Base-by-base conservation (phyloP, 2,113 vertebrate genomes). In the Psittacara wagleri region DNA sequence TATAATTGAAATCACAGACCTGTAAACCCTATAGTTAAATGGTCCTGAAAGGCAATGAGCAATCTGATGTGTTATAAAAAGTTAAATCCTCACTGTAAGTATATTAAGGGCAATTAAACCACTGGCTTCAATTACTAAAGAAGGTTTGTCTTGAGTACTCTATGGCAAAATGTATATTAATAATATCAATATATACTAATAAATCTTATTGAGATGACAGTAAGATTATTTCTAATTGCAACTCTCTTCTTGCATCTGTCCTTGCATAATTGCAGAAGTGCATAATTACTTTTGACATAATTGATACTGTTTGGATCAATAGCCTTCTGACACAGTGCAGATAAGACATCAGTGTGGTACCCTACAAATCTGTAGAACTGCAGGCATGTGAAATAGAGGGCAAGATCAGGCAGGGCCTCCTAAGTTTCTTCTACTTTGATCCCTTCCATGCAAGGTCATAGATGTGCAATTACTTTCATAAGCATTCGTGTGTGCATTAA, bases 351-450 rank as follows among this genome's bases (percentile, higher is more conserved):
- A 1, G 2, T 48, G 3, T 31, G 14, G 15, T 54, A 33, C 9
- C 15, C 7, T 31, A 31, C 0, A 0, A 64, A 61, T 6, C 4
- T 3, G 1, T 13, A 48, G 13, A 48, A 13, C 8, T 57, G 11
- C 10, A 63, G 15, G 11, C n/a, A 13, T 5, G 11, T 28, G 28
- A 35, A 74, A 90, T 68, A 12, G 15, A 79, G 7, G 15, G 20
- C 11, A 73, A 68, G 17, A 25, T 41, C 43, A 87, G 13, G 13
- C 43, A 64, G 12, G 4, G 1, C 18, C 10, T 39, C 37, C 35
- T 23, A 44, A 27, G 13, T n/a, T 75, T 59, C 7, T 8, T 51
- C 52, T 75, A 0, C 13, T 87, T 76, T 44, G 14, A 73, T 14
- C 13, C 17, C 6, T 15, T n/a, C 15, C 9, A 20, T 62, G 24